Conservation (phyloP, 2,113 vertebrate genomes). For the Thunnus maccoyii region DNA sequence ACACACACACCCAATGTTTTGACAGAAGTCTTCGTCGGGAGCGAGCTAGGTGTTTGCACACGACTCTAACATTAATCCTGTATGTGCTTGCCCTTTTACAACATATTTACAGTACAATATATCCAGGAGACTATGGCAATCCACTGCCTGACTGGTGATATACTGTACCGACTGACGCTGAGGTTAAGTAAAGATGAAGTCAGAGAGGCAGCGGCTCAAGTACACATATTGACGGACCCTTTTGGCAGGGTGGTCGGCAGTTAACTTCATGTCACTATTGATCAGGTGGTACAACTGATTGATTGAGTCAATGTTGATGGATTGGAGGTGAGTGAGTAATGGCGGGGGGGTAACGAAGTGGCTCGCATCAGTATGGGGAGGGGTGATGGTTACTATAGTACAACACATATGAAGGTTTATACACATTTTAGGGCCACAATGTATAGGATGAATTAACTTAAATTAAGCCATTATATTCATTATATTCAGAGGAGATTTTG, state of each 20-base stretch:
- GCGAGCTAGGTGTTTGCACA: constrained; percentile 31
- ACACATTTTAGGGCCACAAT: neutral
- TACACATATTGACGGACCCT: constrained; percentile 57
- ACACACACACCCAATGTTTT: constrained; percentile 28
- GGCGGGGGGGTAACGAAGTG: constrained; percentile 3
- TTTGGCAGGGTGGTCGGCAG: constrained; percentile 46
- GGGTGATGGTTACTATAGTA: neutral
- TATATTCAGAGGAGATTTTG: too few species aligned
- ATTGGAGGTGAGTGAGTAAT: constrained; percentile 53
- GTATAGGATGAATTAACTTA: neutral
- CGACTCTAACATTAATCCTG: constrained; percentile 22
- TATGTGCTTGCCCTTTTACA: constrained; percentile 44
- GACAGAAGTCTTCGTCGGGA: constrained; percentile 23
- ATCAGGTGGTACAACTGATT: constrained; percentile 68
- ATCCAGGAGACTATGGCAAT: constrained; percentile 13
- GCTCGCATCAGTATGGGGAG: neutral
- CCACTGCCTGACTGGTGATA: constrained; percentile 25
- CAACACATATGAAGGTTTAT: neutral
- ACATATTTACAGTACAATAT: neutral
- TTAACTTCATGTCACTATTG: constrained; percentile 78
- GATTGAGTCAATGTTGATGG: constrained; percentile 71
- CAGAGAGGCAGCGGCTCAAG: constrained; percentile 18
- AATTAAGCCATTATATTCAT: too few species aligned
- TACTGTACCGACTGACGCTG: constrained; percentile 32
- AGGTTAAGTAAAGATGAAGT: constrained; percentile 67